Conservation (phyloP, 2,888 invertebrate genomes). For the Tenthredo mesomela region DNA sequence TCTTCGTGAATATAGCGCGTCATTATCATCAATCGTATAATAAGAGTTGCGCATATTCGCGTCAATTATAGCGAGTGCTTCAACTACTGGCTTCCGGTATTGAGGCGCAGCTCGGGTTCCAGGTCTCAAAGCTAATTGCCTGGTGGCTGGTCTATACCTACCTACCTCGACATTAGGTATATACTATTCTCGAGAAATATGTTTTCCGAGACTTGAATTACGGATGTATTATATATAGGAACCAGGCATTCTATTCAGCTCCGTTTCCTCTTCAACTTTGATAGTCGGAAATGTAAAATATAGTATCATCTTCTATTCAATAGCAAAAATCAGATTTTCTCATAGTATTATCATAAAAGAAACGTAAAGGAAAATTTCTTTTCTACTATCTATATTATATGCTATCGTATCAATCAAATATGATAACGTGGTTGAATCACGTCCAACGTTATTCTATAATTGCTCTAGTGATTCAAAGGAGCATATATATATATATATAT, state of each 20-base stretch:
- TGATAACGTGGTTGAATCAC: no score
- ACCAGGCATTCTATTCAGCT: not conserved
- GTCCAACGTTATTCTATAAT: no score
- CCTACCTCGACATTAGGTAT: constrained; percentile 3
- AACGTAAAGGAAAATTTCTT: not conserved
- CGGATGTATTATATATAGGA: not conserved
- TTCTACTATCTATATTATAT: no score
- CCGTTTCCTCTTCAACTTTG: not conserved
- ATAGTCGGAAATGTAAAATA: not conserved
- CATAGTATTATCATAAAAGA: not conserved
- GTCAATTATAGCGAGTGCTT: constrained; percentile 36
- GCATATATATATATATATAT: no score
- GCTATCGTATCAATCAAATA: no score
- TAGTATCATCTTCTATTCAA: not conserved
- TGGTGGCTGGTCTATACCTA: not conserved
- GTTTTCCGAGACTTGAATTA: not conserved
- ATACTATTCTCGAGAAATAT: not conserved
- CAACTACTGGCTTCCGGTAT: constrained; percentile 42
- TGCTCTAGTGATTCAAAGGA: no score
- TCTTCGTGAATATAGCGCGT: constrained; percentile 17
- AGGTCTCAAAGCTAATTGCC: constrained; percentile 40
- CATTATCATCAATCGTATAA: constrained; percentile 35
- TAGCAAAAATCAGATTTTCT: not conserved
- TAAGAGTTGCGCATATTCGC: constrained; percentile 40
- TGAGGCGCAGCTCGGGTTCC: constrained; percentile 39